Evolutionary conservation across 2,797 vertebrate species (phyloP), one percentile per base, ranked within the genome.

Genomic region (Microctenopoma steveboyesi): DNA sequence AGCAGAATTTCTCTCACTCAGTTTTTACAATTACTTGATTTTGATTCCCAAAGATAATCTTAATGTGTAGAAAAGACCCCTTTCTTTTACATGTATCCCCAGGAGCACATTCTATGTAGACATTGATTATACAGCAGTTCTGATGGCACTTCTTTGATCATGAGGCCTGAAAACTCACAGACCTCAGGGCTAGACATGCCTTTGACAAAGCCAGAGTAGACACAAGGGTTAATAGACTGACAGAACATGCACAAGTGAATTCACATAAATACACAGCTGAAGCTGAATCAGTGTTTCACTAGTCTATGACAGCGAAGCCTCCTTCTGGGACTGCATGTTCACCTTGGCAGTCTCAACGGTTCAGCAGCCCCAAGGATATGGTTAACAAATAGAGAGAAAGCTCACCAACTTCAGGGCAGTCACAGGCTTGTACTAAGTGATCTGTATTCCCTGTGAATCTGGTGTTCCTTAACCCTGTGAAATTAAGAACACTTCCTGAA

Each of bases 381-480:
- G 94, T 97, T 98, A 98, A 97, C 97, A 96, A 97, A 97, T 95
- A 92, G 93, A 93, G 83, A 90, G 81, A 86, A 88, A 80, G 67
- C 82, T 80, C 28, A 85, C 93, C 94, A 95, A 95, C 93, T 96
- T 94, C 92, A 93, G 93, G 93, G 92, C 92, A 89, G 93, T 92
- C 90, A 91, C 92, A 91, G 94, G 91, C 95, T 95, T 94, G 95
- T 97, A 96, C 97, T 99, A 99, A 99, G 97, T 99, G 98, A 99
- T 99, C 97, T 98, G 97, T 99, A 97, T 97, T 99, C 96, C 95
- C 95, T 88, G 92, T 94, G 96, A 98, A 97, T 98, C 96, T 95
- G 95, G 96, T 95, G 96, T 95, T 96, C 96, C 96, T 96, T 99
- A 98, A 99, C 98, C 98, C 98, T 97, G 97, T 99, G 98, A 99